Base-by-base conservation (phyloP, 1,140 invertebrate species). In the Caenorhabditis remanei region DNA sequence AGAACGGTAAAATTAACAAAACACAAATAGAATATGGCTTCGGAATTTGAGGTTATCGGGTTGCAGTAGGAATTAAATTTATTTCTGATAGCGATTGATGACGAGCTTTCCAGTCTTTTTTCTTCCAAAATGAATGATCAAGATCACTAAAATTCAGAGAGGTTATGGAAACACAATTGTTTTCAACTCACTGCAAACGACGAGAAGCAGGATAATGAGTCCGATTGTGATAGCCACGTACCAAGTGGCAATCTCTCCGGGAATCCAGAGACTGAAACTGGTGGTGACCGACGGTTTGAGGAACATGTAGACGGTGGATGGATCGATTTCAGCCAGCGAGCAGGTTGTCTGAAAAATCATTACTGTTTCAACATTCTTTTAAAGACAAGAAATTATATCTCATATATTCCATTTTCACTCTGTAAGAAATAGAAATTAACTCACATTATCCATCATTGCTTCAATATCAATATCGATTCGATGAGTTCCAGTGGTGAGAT, bases 91-190 rank as follows among this genome's bases (percentile, higher is more conserved):
- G 13, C 41, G 8, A 24, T 79, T 79, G 71, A 79, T 79, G n/a
- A 24, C 40, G 4, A 79, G 46, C 24, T 79, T 79, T 79, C 71
- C 71, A n/a, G 71, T 79, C 71, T 79, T 79, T 50, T n/a, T 48
- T 32, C 71, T 50, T 79, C 71, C 71, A 4, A 79, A 79, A 13
- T 79, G 21, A 53, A 79, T 14, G 6, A 79, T 79, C 9, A 79
- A 9, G n/a, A 79, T 79, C 71, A 79, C 71, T 79, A 46, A 79
- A 79, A 79, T 7, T 9, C 14, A 7, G 24, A 40, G 8, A 7
- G 24, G 4, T 4, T 32, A 46, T 71, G 13, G 16, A 46, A 43
- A 46, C 32, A 71, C 14, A 43, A 46, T 3, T 16, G 4, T 9
- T 13, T 19, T 43, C 65, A 46, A 53, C 71, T 50, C n/a, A 79